Evolutionary conservation across 1,140 invertebrate genomes (phyloP).

Genomic region (Drosophila trapezifrons): DNA sequence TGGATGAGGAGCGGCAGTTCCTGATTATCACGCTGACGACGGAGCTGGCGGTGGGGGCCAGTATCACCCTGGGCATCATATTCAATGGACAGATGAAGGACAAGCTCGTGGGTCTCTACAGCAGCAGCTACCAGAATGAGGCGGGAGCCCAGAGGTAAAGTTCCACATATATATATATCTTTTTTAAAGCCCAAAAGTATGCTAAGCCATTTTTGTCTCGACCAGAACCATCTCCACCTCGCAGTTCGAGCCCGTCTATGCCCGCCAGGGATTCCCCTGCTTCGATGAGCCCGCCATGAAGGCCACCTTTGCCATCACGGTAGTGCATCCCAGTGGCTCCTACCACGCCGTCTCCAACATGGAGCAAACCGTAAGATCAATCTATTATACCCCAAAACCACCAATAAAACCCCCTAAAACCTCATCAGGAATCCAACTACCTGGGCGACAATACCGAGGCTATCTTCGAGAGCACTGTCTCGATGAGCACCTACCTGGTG

Average conservation of each 20-base stretch:
- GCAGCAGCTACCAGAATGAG: slow-evolving; percentile 81
- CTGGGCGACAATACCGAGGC: slow-evolving; percentile 66
- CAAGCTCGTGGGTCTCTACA: slow-evolving; percentile 85
- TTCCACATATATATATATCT: not conserved
- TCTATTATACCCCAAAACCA: not conserved
- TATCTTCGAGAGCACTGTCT: slow-evolving; percentile 91
- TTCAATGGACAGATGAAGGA: slow-evolving; percentile 84
- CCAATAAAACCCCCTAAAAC: not conserved
- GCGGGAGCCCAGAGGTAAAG: slow-evolving; percentile 75
- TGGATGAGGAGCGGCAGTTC: slow-evolving; percentile 68
- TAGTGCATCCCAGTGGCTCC: slow-evolving; percentile 88
- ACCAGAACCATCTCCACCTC: slow-evolving; percentile 92
- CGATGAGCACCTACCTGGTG: slow-evolving; percentile 97
- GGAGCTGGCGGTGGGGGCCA: slow-evolving; percentile 29
- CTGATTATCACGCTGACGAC: slow-evolving; percentile 58
- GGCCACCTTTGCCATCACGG: slow-evolving; percentile 91
- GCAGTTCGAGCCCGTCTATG: slow-evolving; percentile 97
- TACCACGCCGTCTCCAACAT: slow-evolving; percentile 93
- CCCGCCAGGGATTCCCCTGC: slow-evolving; percentile 96
- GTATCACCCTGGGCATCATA: slow-evolving; percentile 69
- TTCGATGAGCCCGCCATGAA: slow-evolving; percentile 98
- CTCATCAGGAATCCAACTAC: slow-evolving; percentile 38
- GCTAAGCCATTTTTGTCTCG: not conserved
- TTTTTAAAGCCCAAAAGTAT: slow-evolving; percentile 40
- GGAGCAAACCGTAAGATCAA: slow-evolving; percentile 83